Evolutionary conservation across 2,113 vertebrate genomes (phyloP), one percentile per base, ranked within the genome.

Genomic region (Zootoca vivipara): DNA sequence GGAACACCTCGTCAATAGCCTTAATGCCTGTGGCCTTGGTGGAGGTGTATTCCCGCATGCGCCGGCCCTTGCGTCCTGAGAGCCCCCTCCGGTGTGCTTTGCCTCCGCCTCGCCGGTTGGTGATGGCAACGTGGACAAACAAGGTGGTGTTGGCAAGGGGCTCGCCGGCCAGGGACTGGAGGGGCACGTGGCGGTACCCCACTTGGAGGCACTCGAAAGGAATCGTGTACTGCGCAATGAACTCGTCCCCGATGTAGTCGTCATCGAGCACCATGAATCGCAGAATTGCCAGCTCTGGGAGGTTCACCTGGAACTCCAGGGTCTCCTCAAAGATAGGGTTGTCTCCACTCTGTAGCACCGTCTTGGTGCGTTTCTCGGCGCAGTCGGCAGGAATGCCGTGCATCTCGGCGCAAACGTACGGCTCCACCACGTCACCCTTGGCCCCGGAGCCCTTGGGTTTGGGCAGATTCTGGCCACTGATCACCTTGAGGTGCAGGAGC

Each of bases 191-290:
- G 85, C 98, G 97, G 90, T 98, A 99, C 80, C 98, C 98, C 0
- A 98, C 97, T 93, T 98, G 98, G 93, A 98, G 96, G 95, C 98
- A 98, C 95, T 98, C 98, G 2, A 98, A 98, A 10, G 98, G 98
- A 85, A 99, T 98, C 86, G 98, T 98, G 96, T 98, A 98, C 96
- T 99, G 98, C 86, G 98, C 98, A 3, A 99, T 99, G 94, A 99
- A 99, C 93, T 99, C 98, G 0, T 99, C 98, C 26, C 98, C 98
- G 0, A 99, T 99, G 95, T 98, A 99, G 93, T 99, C 98, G 0
- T 98, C 98, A 0, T 98, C 98, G 87, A 98, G 96, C 87, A 99
- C 98, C 0, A 99, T 98, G 2, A 99, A 98, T 73, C 98, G 97
- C 87, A 99, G 94, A 4, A 98, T 97, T 0, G 98, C 97, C 90